phyloP scores from a whole-genome alignment of 2,888 invertebrate species.

The Erebia epiphron region DNA sequence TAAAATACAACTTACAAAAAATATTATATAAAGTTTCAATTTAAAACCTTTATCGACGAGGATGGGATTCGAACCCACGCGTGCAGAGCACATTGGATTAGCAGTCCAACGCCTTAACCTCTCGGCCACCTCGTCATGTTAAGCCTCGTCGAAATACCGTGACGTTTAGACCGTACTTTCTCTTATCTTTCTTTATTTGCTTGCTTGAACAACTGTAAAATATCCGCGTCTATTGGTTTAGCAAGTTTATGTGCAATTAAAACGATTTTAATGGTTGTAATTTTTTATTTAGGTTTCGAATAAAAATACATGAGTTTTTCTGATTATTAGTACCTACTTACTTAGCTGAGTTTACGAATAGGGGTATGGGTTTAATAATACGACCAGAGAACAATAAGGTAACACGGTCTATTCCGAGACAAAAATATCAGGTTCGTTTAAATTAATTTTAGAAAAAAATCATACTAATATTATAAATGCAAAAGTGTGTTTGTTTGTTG shows the following conservation, averaged over 20 bases:
- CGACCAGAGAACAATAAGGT: background rate
- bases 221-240: background rate
- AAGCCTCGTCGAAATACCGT: conserved; percentile 14
- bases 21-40: too few relatives aligned
- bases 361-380: too few relatives aligned
- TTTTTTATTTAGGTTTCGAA: too few relatives aligned
- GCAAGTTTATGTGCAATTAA: background rate
- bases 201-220: conserved; percentile 3
- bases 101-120: conserved; percentile 55
- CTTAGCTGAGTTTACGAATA: too few relatives aligned
- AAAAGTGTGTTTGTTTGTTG: too few relatives aligned
- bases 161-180: conserved; percentile 12
- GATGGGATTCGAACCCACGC: conserved; percentile 93
- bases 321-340: too few relatives aligned
- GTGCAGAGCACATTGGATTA: conserved; percentile 85
- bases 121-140: conserved; percentile 49
- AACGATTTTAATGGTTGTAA: background rate
- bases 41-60: conserved; percentile 78
- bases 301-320: too few relatives aligned
- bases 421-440: too few relatives aligned
- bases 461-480: too few relatives aligned
- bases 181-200: background rate
- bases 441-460: too few relatives aligned
- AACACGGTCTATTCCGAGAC: too few relatives aligned
- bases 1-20: background rate